Percentiles rank a stretch among this genome's conserved stretches.
phyloP scores from a whole-genome alignment of 2,888 invertebrate genomes.

The Epistrophe eligans region DNA sequence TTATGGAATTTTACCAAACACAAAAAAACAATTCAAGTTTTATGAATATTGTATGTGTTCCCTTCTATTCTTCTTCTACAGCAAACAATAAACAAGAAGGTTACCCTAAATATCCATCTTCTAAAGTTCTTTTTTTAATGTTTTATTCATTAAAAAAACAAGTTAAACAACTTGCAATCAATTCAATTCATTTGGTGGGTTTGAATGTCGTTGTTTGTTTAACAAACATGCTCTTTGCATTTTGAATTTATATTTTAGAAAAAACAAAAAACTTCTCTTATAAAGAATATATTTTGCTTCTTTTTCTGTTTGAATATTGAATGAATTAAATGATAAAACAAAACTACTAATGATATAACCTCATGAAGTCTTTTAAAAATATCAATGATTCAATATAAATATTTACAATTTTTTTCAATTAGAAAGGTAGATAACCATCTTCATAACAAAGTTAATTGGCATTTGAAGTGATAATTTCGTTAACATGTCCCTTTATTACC shows the following conservation, averaged over 20 bases:
- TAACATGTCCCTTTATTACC: background rate
- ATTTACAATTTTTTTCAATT: background rate
- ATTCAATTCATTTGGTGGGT: background rate
- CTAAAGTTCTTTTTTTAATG: background rate
- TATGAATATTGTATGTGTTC: background rate
- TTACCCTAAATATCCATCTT: background rate
- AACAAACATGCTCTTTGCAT: background rate
- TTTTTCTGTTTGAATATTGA: background rate
- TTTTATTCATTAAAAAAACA: background rate
- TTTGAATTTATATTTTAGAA: background rate
- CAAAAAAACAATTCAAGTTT: background rate
- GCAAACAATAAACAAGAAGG: background rate
- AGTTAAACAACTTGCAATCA: background rate
- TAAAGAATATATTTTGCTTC: background rate
- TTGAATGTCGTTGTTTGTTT: background rate
- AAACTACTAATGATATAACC: background rate
- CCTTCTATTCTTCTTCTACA: background rate
- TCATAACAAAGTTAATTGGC: background rate
- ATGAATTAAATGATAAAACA: background rate
- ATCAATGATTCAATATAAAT: background rate
- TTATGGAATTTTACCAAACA: background rate
- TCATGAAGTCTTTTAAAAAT: background rate
- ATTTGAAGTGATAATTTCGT: background rate
- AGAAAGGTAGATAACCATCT: background rate
- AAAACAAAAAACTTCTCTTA: background rate